Base-by-base conservation (phyloP, 2,797 vertebrate species). In the Oryzias sinensis region DNA sequence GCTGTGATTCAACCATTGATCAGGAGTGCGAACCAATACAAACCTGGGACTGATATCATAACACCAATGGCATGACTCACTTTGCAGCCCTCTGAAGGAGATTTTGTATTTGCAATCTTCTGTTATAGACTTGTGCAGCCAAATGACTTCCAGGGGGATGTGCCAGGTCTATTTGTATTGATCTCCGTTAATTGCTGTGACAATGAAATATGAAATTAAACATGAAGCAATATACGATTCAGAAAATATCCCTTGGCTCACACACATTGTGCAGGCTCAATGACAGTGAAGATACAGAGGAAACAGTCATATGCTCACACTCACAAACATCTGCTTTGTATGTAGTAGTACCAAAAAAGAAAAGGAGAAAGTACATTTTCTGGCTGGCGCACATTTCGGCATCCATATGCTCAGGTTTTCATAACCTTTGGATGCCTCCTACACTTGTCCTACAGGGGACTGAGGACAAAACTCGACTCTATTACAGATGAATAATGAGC, bases 401-500 rank as follows among this genome's bases (percentile, higher is more conserved):
- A 74, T 59, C 49, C 4, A 37, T 55, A 55, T 29, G 55, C 60
- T 72, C 60, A 74, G 70, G 70, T 84, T 83, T 80, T 67, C 54
- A 60, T 74, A 83, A 83, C 81, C 81, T 88, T 80, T 87, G 81
- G 76, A 86, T 68, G 76, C 71, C 67, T 81, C 77, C 74, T 76
- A 66, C 79, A 72, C 68, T 82, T 76, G 79, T 84, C 83, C 85
- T 79, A 80, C 65, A 69, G 77, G 81, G 74, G 76, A 62, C 56
- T 0, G 72, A 85, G 84, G 82, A 87, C 78, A 75, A 76, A 78
- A 76, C 76, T 68, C 64, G 73, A 59, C 70, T 74, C 74, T 86
- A 80, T 82, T 83, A 82, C 59, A 77, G 72, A 90, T 88, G 84
- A 90, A 83, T 87, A 87, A 87, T 85, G 79, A 88, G 81, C 71